These are phyloP conservation scores for Phalanger gymnotis DNA, from an alignment of 2,797 vertebrate species.

Conservation along the genomic window DNA sequence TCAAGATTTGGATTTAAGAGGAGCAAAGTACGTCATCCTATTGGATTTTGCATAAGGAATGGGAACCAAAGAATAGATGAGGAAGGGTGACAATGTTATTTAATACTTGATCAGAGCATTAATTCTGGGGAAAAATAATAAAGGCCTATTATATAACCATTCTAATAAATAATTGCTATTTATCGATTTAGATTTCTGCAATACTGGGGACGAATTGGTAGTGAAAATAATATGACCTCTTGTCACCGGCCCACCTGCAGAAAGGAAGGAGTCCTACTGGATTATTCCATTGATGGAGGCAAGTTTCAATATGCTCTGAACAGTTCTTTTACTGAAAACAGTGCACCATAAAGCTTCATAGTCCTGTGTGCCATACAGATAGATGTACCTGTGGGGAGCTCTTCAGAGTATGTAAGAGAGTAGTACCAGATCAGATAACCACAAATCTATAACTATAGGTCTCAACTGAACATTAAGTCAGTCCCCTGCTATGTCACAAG, in stretches of 20 bases:
- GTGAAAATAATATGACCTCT: conserved; percentile 96
- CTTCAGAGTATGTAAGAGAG: not conserved
- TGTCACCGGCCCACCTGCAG: conserved; percentile 96
- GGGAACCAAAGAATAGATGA: not conserved
- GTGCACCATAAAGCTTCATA: not conserved
- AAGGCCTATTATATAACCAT: not conserved
- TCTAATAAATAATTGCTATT: conserved; percentile 16
- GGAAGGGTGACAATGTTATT: not conserved
- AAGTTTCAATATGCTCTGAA: conserved; percentile 58
- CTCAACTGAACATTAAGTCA: not conserved
- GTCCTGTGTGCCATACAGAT: not conserved
- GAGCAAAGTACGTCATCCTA: conserved; percentile 92
- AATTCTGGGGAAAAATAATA: not conserved
- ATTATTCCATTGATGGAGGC: conserved; percentile 97
- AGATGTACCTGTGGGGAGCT: conserved; percentile 2
- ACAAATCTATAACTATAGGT: not conserved
- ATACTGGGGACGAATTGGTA: conserved; percentile 98
- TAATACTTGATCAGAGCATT: not conserved
- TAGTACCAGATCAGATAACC: not conserved
- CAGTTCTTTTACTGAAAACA: not conserved
- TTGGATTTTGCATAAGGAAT: not conserved
- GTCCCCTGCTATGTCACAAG: not conserved
- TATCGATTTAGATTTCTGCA: conserved; percentile 92
- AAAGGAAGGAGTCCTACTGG: conserved; percentile 96
- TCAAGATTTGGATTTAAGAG: conserved; percentile 94